Percentiles rank a stretch among this genome's conserved stretches.
phyloP scores from a whole-genome alignment of 1,140 invertebrate species.

The Nylanderia fulva region DNA sequence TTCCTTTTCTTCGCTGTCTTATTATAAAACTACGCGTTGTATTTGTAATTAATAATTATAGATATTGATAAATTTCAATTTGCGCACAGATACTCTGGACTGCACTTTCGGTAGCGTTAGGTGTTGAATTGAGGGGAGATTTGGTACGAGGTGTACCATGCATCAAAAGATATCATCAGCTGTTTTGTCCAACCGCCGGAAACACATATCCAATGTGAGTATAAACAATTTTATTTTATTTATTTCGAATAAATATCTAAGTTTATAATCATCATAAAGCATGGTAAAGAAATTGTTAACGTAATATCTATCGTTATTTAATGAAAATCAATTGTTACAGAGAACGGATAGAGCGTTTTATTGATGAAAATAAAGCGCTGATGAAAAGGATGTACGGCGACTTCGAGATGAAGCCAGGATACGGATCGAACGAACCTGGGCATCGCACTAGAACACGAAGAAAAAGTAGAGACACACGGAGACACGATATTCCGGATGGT shows the following conservation, averaged over 20 bases:
- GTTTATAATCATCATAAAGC: neutral
- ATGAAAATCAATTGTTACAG: constrained; percentile 86
- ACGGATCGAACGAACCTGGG: constrained; percentile 84
- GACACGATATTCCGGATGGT: constrained; percentile 83
- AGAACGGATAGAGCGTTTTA: constrained; percentile 95
- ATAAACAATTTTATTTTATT: constrained; percentile 38
- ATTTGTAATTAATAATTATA: neutral
- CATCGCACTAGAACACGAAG: constrained; percentile 80
- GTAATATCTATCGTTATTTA: neutral
- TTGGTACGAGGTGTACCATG: constrained; percentile 94
- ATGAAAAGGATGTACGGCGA: constrained; percentile 97
- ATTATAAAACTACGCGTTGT: neutral
- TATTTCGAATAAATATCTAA: too few relatives aligned
- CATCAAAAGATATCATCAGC: constrained; percentile 94
- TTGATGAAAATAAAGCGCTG: constrained; percentile 96
- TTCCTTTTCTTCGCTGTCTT: neutral
- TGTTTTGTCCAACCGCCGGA: constrained; percentile 96
- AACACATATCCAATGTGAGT: constrained; percentile 96
- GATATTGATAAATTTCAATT: too few relatives aligned
- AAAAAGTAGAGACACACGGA: constrained; percentile 79
- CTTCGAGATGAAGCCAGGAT: constrained; percentile 89
- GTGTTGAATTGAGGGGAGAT: constrained; percentile 93
- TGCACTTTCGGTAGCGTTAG: constrained; percentile 93
- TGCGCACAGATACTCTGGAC: constrained; percentile 94
- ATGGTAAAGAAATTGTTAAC: neutral